Base-by-base conservation (phyloP, 2,888 invertebrate species). In the Tribolium freemani region DNA sequence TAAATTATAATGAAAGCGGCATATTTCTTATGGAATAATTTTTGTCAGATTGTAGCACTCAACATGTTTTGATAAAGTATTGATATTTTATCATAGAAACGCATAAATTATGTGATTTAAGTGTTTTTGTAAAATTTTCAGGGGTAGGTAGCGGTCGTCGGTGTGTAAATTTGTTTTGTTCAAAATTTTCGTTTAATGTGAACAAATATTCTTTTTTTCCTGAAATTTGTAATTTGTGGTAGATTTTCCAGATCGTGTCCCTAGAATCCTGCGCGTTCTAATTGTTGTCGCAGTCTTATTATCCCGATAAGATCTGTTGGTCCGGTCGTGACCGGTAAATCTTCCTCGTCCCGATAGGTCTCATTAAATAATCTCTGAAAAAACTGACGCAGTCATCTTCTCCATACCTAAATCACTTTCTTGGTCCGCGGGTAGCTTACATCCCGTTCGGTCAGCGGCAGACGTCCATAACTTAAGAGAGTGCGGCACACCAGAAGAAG, bases 391-490 rank as follows among this genome's bases (percentile, higher is more conserved):
- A 61, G 76, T 79, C 79, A 78, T 78, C 76, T 77, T 71, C 77
- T 75, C 81, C 79, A 69, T 79, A 79, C 82, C 82, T 84, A 84
- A 83, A 84, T 83, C 83, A 83, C 82, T 54, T 54, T 54, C 54
- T 54, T 63, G 48, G 57, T 56, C 21, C 56, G 46, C 44, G 45
- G 30, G 81, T 76, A 73, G 69, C 75, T 78, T 74, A 76, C 78
- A 78, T 78, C 72, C 73, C 71, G 72, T 77, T 78, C 75, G 77
- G 76, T 76, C 76, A 61, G 30, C 64, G 56, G 76, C 78, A 79
- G 83, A 83, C 84, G 78, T 82, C 83, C 83, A 84, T 85, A 85
- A 85, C 83, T 85, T 82, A 85, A 80, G 50, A 38, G 38, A 44
- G 48, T 51, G 58, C 64, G 57, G 51, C 50, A 67, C 26, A 31